Evolutionary conservation across 2,113 vertebrate species (phyloP).

Genomic region (Azemiops feae): DNA sequence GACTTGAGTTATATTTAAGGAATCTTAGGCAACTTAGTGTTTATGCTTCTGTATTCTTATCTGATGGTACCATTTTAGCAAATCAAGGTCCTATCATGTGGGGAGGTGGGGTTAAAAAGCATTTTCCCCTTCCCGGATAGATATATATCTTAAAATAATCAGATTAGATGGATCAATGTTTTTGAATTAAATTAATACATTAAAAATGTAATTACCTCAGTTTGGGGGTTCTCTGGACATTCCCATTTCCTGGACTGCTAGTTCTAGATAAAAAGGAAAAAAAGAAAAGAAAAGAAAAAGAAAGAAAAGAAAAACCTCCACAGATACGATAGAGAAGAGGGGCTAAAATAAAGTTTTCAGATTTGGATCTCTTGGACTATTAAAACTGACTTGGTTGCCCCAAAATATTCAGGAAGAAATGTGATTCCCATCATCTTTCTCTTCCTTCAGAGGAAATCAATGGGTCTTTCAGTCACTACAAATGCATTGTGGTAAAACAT

Average conservation of each 20-base stretch:
- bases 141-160: not conserved
- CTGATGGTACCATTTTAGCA: not conserved
- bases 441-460: not conserved
- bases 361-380: not conserved
- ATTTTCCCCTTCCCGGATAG: not conserved
- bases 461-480: not conserved
- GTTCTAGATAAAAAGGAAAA: not conserved
- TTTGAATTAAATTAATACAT: not conserved
- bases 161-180: not conserved
- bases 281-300: not conserved
- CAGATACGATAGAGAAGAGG: not conserved
- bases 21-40: not conserved
- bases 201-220: not conserved
- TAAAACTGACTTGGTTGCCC: not conserved
- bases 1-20: not conserved
- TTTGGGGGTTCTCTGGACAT: not conserved
- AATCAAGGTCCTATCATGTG: not conserved
- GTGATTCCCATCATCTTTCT: not conserved
- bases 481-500: not conserved
- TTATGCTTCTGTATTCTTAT: not conserved
- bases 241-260: not conserved
- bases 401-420: not conserved
- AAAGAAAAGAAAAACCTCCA: not conserved
- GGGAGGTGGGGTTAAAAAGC: not conserved
- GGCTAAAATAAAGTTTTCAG: not conserved